Base-by-base conservation (phyloP, 2,113 vertebrate species). In the Lontra canadensis region DNA sequence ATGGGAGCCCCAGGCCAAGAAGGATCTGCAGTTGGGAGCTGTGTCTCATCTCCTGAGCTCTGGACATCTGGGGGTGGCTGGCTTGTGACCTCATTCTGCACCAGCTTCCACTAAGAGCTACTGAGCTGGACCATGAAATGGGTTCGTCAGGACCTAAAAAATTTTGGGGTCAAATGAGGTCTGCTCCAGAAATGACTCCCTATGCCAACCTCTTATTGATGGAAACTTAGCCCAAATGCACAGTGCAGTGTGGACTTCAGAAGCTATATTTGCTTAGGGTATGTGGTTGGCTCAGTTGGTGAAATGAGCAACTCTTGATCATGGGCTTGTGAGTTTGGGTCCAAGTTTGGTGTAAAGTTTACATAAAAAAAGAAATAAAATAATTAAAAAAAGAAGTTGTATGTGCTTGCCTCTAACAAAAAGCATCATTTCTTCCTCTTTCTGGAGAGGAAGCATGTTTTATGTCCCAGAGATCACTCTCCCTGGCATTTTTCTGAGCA, bases 101-200 rank as follows among this genome's bases (percentile, higher is more conserved):
- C 11, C 10, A 42, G 9, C 14, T 1, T 73, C 87, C 34, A 87
- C 1, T 14, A 36, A 23, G 73, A 71, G 13, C 26, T 49, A 2
- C 29, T 69, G 23, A 44, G 14, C 10, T 49, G 36, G 34, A 17
- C 17, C 1, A 25, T 25, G 14, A 11, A 49, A 9, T 34, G 29
- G 34, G 23, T 13, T 78, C 7, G 6, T 18, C 14, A 7, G 34
- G 7, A n/a, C 14, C 10, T 21, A 9, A 10, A 52, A 47, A 59
- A 0, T 3, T 6, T 18, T 57, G 26, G n/a, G 31, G 23, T 26
- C 6, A 21, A 85, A 13, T 1, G 17, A 29, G 20, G 4, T 67
- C 63, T 52, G 14, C n/a, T 95, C 21, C 11, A 63, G 52, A 80
- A 80, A 36, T 73, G 21, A 81, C 29, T 92, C 65, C n/a, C 6